Conservation (phyloP, 2,113 vertebrate genomes). For the Probosciger aterrimus region DNA sequence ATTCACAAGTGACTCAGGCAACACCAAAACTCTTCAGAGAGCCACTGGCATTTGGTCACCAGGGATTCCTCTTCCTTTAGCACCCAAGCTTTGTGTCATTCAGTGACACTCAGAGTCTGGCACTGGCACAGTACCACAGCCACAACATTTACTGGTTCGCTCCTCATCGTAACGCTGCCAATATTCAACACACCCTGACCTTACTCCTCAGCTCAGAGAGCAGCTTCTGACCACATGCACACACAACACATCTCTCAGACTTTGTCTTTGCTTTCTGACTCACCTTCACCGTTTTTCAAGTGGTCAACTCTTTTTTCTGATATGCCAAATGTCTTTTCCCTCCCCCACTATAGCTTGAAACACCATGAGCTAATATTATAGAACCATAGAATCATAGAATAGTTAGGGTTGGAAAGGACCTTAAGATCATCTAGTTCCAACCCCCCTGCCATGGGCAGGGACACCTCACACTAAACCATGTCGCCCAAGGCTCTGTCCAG, state of each 20-base stretch:
- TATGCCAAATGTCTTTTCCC: not conserved
- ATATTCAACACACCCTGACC: accelerated
- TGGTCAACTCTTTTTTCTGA: not conserved
- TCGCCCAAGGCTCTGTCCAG: too few relatives aligned
- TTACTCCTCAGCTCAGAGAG: not conserved
- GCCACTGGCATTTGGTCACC: not conserved
- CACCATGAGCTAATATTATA: not conserved
- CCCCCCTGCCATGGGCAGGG: too few relatives aligned
- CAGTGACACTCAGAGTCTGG: accelerated
- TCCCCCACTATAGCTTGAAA: not conserved
- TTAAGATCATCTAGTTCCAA: too few relatives aligned
- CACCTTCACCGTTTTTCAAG: not conserved
- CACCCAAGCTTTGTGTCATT: not conserved
- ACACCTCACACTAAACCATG: too few relatives aligned
- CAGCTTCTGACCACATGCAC: not conserved
- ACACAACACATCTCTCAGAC: not conserved
- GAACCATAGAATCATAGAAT: too few relatives aligned
- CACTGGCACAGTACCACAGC: not conserved
- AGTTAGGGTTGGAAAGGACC: too few relatives aligned
- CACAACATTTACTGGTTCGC: not conserved
- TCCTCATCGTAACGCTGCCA: not conserved
- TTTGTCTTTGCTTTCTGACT: not conserved
- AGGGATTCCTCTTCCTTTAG: not conserved
- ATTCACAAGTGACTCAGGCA: not conserved
- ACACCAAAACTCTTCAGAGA: not conserved